Evolutionary conservation across 2,888 invertebrate genomes (phyloP).

Genomic region (Brachypalpus laphriformis): DNA sequence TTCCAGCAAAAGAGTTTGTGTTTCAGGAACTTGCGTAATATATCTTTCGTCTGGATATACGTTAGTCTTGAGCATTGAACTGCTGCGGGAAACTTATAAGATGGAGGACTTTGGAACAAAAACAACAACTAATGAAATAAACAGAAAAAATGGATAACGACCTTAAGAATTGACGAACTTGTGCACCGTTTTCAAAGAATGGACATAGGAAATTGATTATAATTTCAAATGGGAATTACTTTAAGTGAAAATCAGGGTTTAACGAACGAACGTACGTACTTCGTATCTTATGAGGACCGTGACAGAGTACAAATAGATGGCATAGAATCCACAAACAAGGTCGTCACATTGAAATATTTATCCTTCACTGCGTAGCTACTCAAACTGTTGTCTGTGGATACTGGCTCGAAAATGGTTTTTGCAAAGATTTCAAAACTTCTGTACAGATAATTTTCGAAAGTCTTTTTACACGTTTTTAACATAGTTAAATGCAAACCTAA

Average conservation of each 20-base stretch:
- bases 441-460: background rate
- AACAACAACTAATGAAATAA: constrained; percentile 20
- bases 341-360: background rate
- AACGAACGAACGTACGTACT: background rate
- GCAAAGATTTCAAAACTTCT: background rate
- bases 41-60: constrained; percentile 31
- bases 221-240: background rate
- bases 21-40: constrained; percentile 51
- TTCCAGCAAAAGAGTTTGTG: constrained; percentile 54
- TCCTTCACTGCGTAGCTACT: background rate
- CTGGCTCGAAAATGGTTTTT: background rate
- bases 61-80: constrained; percentile 12
- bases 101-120: constrained; percentile 12
- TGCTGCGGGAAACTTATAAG: constrained; percentile 31
- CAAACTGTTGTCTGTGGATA: constrained; percentile 20
- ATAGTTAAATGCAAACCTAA: too few species aligned
- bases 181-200: constrained; percentile 1
- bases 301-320: background rate
- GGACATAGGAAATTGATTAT: background rate
- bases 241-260: constrained; percentile 1
- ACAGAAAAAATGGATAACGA: constrained; percentile 8
- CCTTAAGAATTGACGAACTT: background rate
- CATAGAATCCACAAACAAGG: constrained; percentile 18
- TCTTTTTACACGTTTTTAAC: too few species aligned
- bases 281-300: background rate